Evolutionary conservation across 2,888 invertebrate species (phyloP).

Genomic region (Campopleginae sp.): DNA sequence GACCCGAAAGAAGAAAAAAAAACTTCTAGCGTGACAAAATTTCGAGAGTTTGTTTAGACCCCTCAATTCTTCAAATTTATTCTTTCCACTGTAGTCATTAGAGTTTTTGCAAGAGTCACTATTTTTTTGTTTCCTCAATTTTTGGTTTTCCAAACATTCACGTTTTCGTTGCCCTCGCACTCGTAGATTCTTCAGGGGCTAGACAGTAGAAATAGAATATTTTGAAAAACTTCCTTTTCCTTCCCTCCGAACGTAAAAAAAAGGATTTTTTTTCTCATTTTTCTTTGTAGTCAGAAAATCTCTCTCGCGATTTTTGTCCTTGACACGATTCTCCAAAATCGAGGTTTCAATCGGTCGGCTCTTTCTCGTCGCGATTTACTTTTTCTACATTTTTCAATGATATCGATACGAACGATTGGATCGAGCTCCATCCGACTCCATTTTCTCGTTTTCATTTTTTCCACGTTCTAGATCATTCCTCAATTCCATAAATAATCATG

Average conservation of each 20-base stretch:
- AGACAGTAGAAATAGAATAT: slow-evolving; percentile 19
- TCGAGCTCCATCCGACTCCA: background rate
- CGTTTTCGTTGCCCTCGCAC: slow-evolving; percentile 50
- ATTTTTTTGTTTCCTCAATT: slow-evolving; percentile 28
- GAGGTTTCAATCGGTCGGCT: slow-evolving; percentile 62
- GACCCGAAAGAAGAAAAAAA: slow-evolving; percentile 20
- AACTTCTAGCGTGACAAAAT: slow-evolving; percentile 45
- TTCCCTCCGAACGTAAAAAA: slow-evolving; percentile 18
- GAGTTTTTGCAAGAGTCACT: slow-evolving; percentile 57
- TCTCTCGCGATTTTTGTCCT: slow-evolving; percentile 44
- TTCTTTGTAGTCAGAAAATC: slow-evolving; percentile 26
- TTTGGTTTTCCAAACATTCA: slow-evolving; percentile 11
- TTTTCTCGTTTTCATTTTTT: background rate
- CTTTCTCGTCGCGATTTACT: background rate
- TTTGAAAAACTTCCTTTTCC: background rate
- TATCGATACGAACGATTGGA: background rate
- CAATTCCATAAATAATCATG: background rate
- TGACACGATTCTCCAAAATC: slow-evolving; percentile 44
- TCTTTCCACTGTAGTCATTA: slow-evolving; percentile 56
- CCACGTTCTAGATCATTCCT: slow-evolving; percentile 2
- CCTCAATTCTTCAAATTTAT: slow-evolving; percentile 1
- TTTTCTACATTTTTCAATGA: background rate
- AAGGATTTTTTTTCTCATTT: background rate
- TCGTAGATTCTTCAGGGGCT: slow-evolving; percentile 44
- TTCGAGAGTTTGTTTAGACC: slow-evolving; percentile 52